Conservation (phyloP, 1,140 invertebrate species). For the Periplaneta americana region DNA sequence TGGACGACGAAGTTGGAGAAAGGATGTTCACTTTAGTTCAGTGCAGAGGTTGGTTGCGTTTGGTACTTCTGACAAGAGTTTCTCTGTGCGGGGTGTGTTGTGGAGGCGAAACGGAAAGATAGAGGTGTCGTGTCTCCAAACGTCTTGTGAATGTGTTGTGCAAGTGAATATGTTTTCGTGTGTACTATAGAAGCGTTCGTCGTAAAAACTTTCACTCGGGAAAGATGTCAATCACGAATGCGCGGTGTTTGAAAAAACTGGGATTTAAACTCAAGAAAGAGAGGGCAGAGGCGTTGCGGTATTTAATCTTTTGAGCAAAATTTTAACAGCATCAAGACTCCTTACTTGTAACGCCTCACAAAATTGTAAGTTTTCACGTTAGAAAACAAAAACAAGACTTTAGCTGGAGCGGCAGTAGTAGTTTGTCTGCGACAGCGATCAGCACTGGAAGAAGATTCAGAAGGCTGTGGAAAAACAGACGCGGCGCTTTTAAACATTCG, state of each 20-base stretch:
- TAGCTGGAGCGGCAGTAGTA: too few species aligned
- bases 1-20: not conserved
- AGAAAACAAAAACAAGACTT: too few species aligned
- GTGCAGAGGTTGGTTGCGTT: not conserved
- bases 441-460: not conserved
- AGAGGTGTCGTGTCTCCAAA: too few species aligned
- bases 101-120: constrained; percentile 2
- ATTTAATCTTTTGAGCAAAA: not conserved
- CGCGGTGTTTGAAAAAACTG: not conserved
- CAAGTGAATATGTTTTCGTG: not conserved
- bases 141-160: not conserved
- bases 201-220: not conserved
- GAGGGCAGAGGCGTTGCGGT: not conserved
- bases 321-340: too few species aligned
- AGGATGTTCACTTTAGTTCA: not conserved
- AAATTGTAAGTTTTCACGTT: too few species aligned
- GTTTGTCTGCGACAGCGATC: too few species aligned
- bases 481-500: not conserved
- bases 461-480: not conserved
- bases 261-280: not conserved
- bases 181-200: not conserved
- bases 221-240: not conserved
- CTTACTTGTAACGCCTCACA: too few species aligned
- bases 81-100: not conserved
- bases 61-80: not conserved